phyloP scores from a whole-genome alignment of 1,140 invertebrate species.

The Saxidomus purpurata region DNA sequence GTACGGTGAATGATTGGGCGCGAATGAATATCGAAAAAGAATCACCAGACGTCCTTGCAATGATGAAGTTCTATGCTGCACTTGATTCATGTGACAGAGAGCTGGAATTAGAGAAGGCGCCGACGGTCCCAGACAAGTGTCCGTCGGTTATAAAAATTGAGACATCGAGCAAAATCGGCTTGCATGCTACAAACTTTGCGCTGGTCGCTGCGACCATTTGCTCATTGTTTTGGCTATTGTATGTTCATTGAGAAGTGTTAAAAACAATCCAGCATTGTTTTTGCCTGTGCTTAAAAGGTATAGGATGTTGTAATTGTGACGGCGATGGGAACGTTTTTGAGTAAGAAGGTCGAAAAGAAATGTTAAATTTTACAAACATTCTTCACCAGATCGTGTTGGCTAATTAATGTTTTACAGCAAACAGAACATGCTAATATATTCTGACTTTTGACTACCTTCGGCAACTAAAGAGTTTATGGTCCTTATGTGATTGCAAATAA shows the following conservation, averaged over 20 bases:
- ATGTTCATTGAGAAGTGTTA: neutral
- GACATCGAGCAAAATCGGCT: neutral
- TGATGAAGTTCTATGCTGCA: constrained; percentile 38
- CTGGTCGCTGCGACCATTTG: neutral
- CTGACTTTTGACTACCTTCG: too few species aligned
- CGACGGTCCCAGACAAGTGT: neutral
- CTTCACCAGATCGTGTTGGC: too few species aligned
- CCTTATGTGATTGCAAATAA: too few species aligned
- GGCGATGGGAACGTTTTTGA: too few species aligned
- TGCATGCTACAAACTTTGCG: neutral
- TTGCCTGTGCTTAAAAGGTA: too few species aligned
- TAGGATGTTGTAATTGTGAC: too few species aligned
- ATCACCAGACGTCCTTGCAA: neutral
- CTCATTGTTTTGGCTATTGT: neutral
- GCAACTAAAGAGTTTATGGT: too few species aligned
- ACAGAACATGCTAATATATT: too few species aligned
- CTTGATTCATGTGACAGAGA: constrained; percentile 28
- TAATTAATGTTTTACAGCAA: too few species aligned
- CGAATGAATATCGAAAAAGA: constrained; percentile 15
- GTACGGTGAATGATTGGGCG: constrained; percentile 27
- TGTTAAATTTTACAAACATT: too few species aligned
- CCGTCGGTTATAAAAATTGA: neutral
- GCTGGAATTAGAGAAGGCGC: neutral
- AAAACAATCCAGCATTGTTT: neutral
- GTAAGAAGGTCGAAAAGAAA: too few species aligned